Conservation (phyloP, 1,140 invertebrate genomes). For the Copidosoma floridanum region DNA sequence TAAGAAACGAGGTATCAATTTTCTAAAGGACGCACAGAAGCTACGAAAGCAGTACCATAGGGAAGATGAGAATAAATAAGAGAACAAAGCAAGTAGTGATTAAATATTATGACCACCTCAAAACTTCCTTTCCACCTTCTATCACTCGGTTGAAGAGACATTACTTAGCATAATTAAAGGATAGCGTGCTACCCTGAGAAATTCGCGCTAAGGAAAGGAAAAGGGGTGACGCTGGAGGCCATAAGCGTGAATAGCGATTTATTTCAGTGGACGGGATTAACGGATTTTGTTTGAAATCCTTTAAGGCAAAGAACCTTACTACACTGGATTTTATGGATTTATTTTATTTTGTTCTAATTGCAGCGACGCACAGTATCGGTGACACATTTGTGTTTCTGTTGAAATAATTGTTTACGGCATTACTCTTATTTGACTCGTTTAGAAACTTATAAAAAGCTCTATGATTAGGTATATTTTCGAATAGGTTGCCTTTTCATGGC, state of each 20-base stretch:
- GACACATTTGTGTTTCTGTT: too few relatives aligned
- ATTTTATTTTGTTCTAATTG: too few relatives aligned
- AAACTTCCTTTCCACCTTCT: not conserved
- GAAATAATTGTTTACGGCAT: too few relatives aligned
- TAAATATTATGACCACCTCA: conserved; percentile 54
- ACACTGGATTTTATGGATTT: too few relatives aligned
- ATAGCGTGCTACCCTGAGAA: conserved; percentile 32
- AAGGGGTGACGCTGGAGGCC: not conserved
- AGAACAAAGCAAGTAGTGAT: conserved; percentile 46
- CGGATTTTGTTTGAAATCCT: conserved; percentile 6
- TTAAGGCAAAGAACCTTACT: too few relatives aligned
- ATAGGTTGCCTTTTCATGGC: too few relatives aligned
- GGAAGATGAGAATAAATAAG: not conserved
- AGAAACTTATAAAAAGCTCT: too few relatives aligned
- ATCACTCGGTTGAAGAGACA: conserved; percentile 32
- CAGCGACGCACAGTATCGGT: too few relatives aligned
- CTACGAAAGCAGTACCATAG: conserved; percentile 1
- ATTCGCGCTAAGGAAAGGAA: not conserved
- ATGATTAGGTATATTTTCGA: too few relatives aligned
- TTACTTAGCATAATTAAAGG: conserved; percentile 58
- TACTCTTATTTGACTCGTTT: too few relatives aligned
- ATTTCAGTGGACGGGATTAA: conserved; percentile 8
- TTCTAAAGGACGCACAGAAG: too few relatives aligned
- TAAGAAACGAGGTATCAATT: conserved; percentile 6
- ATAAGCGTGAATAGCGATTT: conserved; percentile 20